Evolutionary conservation across 2,113 vertebrate species (phyloP), one percentile per base, ranked within the genome.

Genomic region (Trogon surrucura): DNA sequence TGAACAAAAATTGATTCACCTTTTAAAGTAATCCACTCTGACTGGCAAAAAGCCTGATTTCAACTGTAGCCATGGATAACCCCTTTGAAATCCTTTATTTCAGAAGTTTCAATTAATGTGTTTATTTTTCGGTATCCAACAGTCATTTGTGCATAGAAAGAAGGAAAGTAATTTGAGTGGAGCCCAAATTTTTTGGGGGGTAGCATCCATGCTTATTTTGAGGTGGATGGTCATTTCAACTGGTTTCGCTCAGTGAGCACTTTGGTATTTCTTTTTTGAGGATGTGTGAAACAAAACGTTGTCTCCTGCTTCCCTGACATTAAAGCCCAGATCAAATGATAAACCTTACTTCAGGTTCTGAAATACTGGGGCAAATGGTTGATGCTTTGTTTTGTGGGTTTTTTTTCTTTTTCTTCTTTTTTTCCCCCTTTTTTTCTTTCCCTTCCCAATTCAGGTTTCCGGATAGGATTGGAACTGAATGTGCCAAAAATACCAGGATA

Each of bases 401-500:
- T 78, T 66, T 56, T 34, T 34, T 4, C 5, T 54, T 65, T 41
- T 41, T 41, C 41, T 12, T 6, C 1, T 38, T 21, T 6, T 54
- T 65, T 32, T 7, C 27, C 32, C 41, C 29, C 36, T 45, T 34
- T 16, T 34, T n/a, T 2, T 5, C 3, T 75, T 91, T 60, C 16
- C 47, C 41, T 82, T 93, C 87, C 84, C 80, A 89, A 2, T 96
- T 96, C 92, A 95, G 96, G 92, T 96, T 97, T 96, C 91, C 96
- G 7, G 95, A 87, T 95, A 96, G 95, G 90, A 93, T 87, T 96
- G 88, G 62, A 94, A 89, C 47, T 58, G 92, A 80, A 81, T 87
- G 93, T 97, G 96, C 96, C 96, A 97, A 96, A 97, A 97, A 95
- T 96, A 96, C 95, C 93, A 97, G 91, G 80, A 95, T 94, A 96